Conservation (phyloP, 1,140 invertebrate genomes). For the Alviniconcha marisindica region DNA sequence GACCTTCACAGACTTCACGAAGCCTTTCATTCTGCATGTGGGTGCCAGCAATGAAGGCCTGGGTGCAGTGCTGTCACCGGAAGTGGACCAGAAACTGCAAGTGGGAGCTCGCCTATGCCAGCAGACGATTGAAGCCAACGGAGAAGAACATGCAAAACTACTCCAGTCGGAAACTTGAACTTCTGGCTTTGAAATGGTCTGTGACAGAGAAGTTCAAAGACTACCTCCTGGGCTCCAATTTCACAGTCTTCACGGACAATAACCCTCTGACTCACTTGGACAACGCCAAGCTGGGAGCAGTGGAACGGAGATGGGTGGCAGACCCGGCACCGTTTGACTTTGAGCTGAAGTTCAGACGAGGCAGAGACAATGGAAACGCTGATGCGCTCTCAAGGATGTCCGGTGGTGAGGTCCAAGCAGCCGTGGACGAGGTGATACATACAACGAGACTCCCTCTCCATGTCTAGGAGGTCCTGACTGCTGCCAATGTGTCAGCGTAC, state of each 20-base stretch:
- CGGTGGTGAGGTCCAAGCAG: conserved; percentile 16
- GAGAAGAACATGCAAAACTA: conserved; percentile 49
- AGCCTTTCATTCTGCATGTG: conserved; percentile 35
- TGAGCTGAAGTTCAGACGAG: conserved; percentile 10
- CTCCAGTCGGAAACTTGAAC: neutral
- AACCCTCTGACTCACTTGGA: conserved; percentile 45
- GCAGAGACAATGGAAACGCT: conserved; percentile 23
- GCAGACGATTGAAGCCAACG: conserved; percentile 39
- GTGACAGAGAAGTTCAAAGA: conserved; percentile 54
- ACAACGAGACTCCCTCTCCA: too few species aligned
- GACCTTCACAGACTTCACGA: conserved; percentile 36
- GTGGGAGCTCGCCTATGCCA: conserved; percentile 53
- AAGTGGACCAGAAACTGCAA: conserved; percentile 27
- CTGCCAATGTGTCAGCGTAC: too few species aligned
- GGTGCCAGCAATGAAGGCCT: neutral
- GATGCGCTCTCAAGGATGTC: conserved; percentile 30
- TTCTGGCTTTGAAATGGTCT: conserved; percentile 43
- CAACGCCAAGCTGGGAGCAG: conserved; percentile 52
- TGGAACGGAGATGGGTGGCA: conserved; percentile 50
- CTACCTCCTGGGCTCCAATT: conserved; percentile 43
- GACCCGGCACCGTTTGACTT: conserved; percentile 46
- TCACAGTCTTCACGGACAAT: conserved; percentile 39
- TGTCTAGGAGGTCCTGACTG: too few species aligned
- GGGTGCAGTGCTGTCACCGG: conserved; percentile 59
- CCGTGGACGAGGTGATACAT: neutral